phyloP scores from a whole-genome alignment of 2,888 invertebrate species.

The Philhelius pedissequus region DNA sequence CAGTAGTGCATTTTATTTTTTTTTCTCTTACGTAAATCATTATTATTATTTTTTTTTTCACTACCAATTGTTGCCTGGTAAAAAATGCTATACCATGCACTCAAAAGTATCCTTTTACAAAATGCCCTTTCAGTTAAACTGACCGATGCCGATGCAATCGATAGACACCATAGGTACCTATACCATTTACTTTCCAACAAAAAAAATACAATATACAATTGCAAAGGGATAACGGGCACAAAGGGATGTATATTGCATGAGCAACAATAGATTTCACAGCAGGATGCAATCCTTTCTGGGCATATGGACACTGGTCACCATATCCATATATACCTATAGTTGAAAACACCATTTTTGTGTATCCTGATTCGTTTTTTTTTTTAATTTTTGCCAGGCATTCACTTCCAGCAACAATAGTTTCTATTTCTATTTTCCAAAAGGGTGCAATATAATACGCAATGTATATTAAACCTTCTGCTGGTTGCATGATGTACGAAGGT shows the following conservation, averaged over 20 bases:
- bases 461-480: constrained; percentile 45
- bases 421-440: constrained; percentile 32
- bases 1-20: neutral
- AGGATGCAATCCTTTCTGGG: constrained; percentile 46
- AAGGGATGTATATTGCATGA: constrained; percentile 9
- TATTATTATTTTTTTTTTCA: neutral
- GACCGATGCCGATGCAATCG: constrained; percentile 48
- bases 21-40: neutral
- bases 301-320: constrained; percentile 65
- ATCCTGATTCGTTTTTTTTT: constrained; percentile 3
- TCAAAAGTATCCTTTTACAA: constrained; percentile 28
- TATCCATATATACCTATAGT: neutral
- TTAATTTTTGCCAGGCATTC: constrained; percentile 26
- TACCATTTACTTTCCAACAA: constrained; percentile 20
- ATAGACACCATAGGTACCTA: neutral
- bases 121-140: constrained; percentile 20
- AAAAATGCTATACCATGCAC: neutral
- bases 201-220: constrained; percentile 56
- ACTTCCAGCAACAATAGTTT: constrained; percentile 28
- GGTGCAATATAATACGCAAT: constrained; percentile 60
- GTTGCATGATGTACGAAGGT: constrained; percentile 54
- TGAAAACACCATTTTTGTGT: constrained; percentile 19
- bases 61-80: neutral
- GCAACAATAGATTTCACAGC: constrained; percentile 61
- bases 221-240: constrained; percentile 58